phyloP scores from a whole-genome alignment of 2,797 vertebrate genomes.

The Momotus momota region DNA sequence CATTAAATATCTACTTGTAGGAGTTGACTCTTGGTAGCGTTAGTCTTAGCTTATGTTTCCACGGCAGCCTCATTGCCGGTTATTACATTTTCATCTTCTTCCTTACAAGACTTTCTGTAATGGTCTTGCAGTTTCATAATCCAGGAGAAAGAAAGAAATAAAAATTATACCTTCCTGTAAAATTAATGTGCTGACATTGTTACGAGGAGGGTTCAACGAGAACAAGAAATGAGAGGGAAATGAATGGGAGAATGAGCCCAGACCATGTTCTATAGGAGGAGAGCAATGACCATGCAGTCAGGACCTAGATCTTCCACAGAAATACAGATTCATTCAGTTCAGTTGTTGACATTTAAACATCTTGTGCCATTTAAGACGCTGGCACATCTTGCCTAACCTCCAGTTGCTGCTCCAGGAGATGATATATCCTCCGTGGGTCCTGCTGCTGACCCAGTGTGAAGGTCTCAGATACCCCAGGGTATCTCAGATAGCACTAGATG shows the following conservation, averaged over 20 bases:
- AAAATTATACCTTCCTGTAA: not conserved
- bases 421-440: fast-evolving
- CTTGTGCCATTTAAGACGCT: not conserved
- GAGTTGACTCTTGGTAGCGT: not conserved
- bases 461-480: not conserved
- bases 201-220: not conserved
- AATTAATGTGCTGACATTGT: not conserved
- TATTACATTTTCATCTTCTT: not conserved
- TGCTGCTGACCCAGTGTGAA: not conserved
- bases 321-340: not conserved
- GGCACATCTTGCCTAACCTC: not conserved
- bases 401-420: not conserved
- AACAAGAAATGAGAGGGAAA: not conserved
- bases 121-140: not conserved
- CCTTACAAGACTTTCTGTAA: not conserved
- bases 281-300: not conserved
- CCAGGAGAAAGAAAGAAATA: not conserved
- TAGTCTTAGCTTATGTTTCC: constrained; percentile 11
- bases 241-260: not conserved
- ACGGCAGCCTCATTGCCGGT: not conserved
- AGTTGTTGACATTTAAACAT: not conserved
- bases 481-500: not conserved
- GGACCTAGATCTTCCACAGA: not conserved
- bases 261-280: not conserved
- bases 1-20: not conserved